Evolutionary conservation across 1,140 invertebrate species (phyloP).

Genomic region (Drosophila pseudoobscura): DNA sequence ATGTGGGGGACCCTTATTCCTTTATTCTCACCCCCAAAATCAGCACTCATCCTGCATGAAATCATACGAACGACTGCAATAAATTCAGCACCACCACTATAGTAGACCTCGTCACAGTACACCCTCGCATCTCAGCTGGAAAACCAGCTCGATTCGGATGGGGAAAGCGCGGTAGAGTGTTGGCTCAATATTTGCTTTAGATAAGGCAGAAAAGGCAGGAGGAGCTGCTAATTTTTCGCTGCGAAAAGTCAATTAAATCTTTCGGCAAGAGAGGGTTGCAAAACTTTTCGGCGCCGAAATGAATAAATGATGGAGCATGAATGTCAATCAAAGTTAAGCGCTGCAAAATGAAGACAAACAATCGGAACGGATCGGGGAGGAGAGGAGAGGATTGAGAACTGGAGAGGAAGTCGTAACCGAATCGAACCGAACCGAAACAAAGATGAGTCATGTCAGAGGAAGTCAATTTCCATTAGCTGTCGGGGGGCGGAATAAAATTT

Average conservation of each 20-base stretch:
- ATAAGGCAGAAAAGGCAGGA: constrained; percentile 24
- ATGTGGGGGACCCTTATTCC: too few species aligned
- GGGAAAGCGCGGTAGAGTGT: constrained; percentile 10
- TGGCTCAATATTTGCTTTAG: constrained; percentile 51
- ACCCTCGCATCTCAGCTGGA: constrained; percentile 1
- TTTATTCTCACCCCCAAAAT: not conserved
- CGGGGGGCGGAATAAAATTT: constrained; percentile 67
- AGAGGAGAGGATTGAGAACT: constrained; percentile 15
- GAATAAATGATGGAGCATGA: constrained; percentile 80
- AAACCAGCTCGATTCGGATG: not conserved
- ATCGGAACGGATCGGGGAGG: constrained; percentile 48
- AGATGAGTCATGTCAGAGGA: constrained; percentile 65
- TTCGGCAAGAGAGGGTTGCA: constrained; percentile 1
- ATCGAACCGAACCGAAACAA: constrained; percentile 34
- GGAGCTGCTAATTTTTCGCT: constrained; percentile 49
- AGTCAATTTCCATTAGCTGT: constrained; percentile 57
- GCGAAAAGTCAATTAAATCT: constrained; percentile 57
- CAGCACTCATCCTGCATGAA: constrained; percentile 5
- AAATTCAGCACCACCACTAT: constrained; percentile 33
- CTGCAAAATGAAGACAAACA: constrained; percentile 63
- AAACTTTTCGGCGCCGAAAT: constrained; percentile 64
- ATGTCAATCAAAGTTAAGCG: constrained; percentile 78
- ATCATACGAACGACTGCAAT: too few species aligned
- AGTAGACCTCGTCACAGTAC: constrained; percentile 7
- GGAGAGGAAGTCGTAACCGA: too few species aligned